Percentiles rank a stretch among this genome's conserved stretches.
phyloP scores from a whole-genome alignment of 92 coral and sea anemone genomes.

The Virgularia gustaviana region DNA sequence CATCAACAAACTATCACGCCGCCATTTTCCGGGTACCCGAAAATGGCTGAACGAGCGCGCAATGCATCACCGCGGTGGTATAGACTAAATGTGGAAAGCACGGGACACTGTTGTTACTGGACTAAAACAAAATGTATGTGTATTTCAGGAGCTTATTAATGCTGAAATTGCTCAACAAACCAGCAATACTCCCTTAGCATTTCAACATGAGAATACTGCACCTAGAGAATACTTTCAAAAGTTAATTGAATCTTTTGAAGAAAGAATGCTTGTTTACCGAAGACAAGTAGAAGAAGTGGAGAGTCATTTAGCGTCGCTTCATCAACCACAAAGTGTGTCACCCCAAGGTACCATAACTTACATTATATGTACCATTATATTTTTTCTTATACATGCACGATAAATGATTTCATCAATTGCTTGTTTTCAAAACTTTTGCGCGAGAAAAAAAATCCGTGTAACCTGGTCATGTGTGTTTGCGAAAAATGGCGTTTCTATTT shows the following conservation, averaged over 20 bases:
- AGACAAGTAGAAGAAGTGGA: conserved; percentile 94
- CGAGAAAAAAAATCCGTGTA: too few relatives aligned
- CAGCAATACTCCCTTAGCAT: conserved; percentile 83
- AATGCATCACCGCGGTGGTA: too few relatives aligned
- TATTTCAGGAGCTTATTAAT: conserved; percentile 79
- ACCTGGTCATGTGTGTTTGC: too few relatives aligned
- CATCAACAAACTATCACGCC: too few relatives aligned
- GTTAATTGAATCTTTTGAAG: conserved; percentile 90
- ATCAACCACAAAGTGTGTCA: conserved; percentile 85
- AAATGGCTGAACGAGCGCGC: too few relatives aligned
- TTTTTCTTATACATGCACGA: too few relatives aligned
- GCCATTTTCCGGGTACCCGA: too few relatives aligned
- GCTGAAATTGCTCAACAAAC: conserved; percentile 96
- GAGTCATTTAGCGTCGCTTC: conserved; percentile 84
- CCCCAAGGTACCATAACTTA: conserved; percentile 87
- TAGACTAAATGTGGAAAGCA: neutral
- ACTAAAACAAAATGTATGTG: neutral
- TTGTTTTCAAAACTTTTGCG: too few relatives aligned
- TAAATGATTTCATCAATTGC: too few relatives aligned
- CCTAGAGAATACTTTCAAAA: conserved; percentile 93
- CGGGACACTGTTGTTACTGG: neutral
- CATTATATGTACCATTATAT: too few relatives aligned
- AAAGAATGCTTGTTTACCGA: conserved; percentile 82
- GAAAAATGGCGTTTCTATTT: too few relatives aligned
- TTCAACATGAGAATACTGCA: conserved; percentile 88